A percentile compares a stretch with the other conserved stretches of the same genome.
Conservation (phyloP, 2,113 vertebrate genomes). For the Phrynosoma platyrhinos region DNA sequence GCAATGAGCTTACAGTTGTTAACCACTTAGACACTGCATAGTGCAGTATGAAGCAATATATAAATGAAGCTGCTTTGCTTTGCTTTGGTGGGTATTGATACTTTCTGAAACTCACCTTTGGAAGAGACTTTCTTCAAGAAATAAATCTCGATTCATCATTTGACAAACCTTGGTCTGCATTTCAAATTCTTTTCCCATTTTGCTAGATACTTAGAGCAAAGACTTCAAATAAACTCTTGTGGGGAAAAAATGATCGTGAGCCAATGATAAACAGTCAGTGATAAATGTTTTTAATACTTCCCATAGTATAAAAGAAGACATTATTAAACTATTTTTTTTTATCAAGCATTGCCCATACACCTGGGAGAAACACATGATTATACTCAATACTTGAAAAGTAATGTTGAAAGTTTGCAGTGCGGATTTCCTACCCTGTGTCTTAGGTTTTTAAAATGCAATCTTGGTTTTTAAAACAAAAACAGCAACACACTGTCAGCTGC, state of each 20-base stretch:
- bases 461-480: neutral
- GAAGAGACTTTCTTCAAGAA: slow-evolving; percentile 41
- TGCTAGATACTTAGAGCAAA: slow-evolving; percentile 25
- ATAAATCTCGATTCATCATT: slow-evolving; percentile 32
- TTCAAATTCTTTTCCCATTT: slow-evolving; percentile 35
- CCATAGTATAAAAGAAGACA: neutral
- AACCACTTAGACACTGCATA: no score
- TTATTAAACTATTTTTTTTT: neutral
- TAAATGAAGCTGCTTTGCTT: no score
- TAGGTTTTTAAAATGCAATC: neutral
- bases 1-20: no score
- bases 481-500: fast-evolving
- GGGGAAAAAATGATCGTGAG: neutral
- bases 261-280: slow-evolving; percentile 10
- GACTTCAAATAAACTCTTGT: neutral
- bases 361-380: neutral
- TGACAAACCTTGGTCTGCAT: slow-evolving; percentile 2
- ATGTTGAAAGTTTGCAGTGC: neutral
- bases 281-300: neutral
- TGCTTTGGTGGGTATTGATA: neutral
- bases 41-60: no score
- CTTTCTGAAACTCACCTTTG: slow-evolving; percentile 51
- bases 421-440: neutral
- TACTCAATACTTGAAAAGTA: neutral
- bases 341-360: neutral